Evolutionary conservation across 1,140 invertebrate species (phyloP), one percentile per base, ranked within the genome.

Genomic region (Charaxes varanes): DNA sequence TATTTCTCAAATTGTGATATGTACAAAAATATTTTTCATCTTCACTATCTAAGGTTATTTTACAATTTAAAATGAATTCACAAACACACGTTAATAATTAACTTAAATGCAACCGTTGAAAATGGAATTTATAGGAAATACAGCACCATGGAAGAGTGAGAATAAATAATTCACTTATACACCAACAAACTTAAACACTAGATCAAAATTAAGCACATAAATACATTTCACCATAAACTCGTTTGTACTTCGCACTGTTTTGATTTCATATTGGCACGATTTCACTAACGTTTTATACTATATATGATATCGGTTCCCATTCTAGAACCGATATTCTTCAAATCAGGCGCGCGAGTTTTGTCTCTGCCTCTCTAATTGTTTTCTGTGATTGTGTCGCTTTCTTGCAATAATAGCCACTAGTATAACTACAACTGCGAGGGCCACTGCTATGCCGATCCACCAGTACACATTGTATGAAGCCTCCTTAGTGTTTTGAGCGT

Each of bases 311-410:
- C 71, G 74, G 65, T 53, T 61, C 57, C 34, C 15, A 12, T 43
- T 53, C 57, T 83, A 83, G 68, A 83, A 83, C 79, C 79, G 79
- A 73, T 83, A 83, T 55, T 83, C 79, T 49, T 80, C 79, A 63
- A 73, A 83, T 83, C 79, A 83, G 59, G 79, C 74, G 60, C 57
- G 59, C 27, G 73, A 43, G 34, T 69, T 73, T 14, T 74, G 65
- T 46, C 69, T 31, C 11, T 80, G 70, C 45, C 61, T 68, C 35
- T 83, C 79, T 16, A 83, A 41, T 21, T 73, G 61, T 64, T 80
- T 83, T 41, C 68, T 74, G 32, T 83, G 79, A 32, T 56, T 79
- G 17, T 80, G 74, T 16, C 79, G 63, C 50, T 80, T 83, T 34
- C 71, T 64, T 19, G 70, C 74, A 36, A 83, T 77, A 35, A 83